Conservation (phyloP, 2,113 vertebrate species). For the Carassius auratus region DNA sequence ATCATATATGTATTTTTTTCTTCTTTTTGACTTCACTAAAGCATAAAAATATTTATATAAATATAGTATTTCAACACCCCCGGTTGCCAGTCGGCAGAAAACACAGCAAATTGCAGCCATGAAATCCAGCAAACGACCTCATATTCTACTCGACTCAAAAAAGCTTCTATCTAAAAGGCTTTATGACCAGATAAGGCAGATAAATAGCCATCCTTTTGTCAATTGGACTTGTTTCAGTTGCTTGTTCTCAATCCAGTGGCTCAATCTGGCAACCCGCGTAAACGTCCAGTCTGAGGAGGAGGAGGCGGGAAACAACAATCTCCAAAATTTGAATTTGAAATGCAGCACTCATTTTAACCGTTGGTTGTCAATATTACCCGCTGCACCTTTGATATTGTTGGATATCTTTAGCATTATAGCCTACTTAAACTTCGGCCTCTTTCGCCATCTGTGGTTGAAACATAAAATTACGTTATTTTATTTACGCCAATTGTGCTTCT, state of each 20-base stretch:
- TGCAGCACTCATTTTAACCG: neutral
- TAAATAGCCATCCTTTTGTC: neutral
- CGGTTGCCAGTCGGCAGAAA: neutral
- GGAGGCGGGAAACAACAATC: neutral
- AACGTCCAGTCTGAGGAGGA: neutral
- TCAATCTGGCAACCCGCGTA: neutral
- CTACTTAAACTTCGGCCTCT: neutral
- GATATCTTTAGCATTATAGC: neutral
- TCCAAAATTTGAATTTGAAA: neutral
- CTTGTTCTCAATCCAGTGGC: neutral
- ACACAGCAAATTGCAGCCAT: neutral
- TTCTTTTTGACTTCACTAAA: neutral
- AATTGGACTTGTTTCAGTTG: too few species aligned
- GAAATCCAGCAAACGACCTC: neutral
- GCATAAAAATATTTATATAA: neutral
- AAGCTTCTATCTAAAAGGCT: neutral
- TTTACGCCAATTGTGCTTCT: neutral
- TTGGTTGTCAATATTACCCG: neutral
- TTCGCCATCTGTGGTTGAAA: neutral
- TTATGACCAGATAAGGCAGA: neutral
- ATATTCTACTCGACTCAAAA: neutral
- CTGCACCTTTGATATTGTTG: neutral
- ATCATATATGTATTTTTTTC: too few species aligned
- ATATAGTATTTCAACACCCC: too few species aligned
- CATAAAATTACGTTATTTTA: neutral